phyloP scores from a whole-genome alignment of 2,113 vertebrate species.

The Ciconia stormi region DNA sequence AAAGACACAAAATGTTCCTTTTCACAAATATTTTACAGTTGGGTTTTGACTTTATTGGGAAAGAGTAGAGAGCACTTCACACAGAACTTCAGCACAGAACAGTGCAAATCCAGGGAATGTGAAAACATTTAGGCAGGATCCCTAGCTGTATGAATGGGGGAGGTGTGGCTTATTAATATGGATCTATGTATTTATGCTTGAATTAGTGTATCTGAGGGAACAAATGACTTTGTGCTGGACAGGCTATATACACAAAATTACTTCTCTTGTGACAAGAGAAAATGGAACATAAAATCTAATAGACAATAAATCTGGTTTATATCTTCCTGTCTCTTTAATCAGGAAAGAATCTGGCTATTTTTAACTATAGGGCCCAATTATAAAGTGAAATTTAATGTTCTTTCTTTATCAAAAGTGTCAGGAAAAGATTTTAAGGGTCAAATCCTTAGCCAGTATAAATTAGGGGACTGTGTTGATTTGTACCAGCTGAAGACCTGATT shows the following conservation, averaged over 20 bases:
- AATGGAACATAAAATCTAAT: constrained; percentile 64
- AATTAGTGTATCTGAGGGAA: constrained; percentile 51
- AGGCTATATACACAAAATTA: constrained; percentile 51
- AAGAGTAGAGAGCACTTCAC: background rate
- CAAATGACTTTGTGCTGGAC: constrained; percentile 47
- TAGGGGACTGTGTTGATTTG: constrained; percentile 7
- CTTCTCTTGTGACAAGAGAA: constrained; percentile 53
- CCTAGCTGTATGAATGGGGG: background rate
- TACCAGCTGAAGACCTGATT: constrained; percentile 31
- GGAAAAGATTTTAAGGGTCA: constrained; percentile 57
- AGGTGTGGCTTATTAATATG: constrained; percentile 25
- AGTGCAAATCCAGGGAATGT: background rate
- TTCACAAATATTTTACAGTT: background rate
- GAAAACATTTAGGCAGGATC: background rate
- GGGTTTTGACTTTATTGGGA: background rate
- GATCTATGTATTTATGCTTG: constrained; percentile 49
- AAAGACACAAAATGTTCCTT: background rate
- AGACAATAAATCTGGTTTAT: constrained; percentile 64
- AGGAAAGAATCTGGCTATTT: constrained; percentile 56
- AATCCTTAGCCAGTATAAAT: constrained; percentile 12
- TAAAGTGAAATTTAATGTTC: constrained; percentile 53
- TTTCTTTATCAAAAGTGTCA: constrained; percentile 56
- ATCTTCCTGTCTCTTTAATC: constrained; percentile 60
- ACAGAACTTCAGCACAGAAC: background rate
- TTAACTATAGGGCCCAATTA: constrained; percentile 50